Evolutionary conservation across 2,113 vertebrate species (phyloP).

Genomic region (Cebus imitator): DNA sequence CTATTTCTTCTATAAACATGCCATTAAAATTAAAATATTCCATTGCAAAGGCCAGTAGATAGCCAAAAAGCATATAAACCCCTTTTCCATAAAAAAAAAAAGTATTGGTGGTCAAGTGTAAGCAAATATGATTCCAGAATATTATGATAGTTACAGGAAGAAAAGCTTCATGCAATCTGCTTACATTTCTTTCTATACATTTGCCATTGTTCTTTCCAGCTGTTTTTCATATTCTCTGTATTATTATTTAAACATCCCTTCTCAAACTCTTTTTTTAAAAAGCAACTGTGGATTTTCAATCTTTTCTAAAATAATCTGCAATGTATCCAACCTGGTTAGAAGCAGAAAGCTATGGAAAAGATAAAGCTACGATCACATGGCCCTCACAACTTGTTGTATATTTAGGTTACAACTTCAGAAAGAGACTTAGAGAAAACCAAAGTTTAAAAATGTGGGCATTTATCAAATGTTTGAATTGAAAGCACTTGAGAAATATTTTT

Average conservation of each 20-base stretch:
- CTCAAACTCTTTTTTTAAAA: background rate
- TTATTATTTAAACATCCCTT: background rate
- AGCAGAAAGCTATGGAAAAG: background rate
- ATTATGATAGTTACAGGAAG: background rate
- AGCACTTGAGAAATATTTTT: background rate
- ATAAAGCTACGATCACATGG: background rate
- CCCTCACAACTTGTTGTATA: background rate
- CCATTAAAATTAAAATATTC: conserved; percentile 44
- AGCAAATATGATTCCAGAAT: conserved; percentile 36
- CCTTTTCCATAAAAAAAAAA: background rate
- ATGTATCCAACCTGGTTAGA: background rate
- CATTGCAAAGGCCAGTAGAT: background rate
- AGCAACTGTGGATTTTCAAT: background rate
- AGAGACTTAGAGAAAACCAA: background rate
- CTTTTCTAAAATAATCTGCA: background rate
- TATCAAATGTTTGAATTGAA: conserved; percentile 2
- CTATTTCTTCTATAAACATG: conserved; percentile 55
- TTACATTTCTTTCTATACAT: background rate
- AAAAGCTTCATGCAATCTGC: background rate
- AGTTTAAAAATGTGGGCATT: background rate
- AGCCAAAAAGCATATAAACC: background rate
- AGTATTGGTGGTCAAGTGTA: background rate
- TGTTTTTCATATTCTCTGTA: background rate
- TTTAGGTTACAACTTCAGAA: background rate
- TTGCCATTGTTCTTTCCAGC: background rate